phyloP scores from a whole-genome alignment of 2,888 invertebrate species.

The Crepidodera aurea region DNA sequence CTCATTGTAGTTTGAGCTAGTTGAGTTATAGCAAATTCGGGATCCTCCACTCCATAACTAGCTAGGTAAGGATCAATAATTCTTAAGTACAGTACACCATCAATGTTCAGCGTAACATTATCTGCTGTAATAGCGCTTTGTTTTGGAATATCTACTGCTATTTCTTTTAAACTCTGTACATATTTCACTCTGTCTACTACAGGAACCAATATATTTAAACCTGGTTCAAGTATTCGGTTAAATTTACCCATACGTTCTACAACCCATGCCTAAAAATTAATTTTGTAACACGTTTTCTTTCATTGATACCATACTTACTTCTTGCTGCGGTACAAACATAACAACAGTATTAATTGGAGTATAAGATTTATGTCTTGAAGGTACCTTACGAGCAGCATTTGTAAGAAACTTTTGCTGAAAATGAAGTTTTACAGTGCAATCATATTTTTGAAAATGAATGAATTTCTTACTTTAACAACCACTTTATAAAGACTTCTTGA shows the following conservation, averaged over 20 bases:
- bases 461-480: conserved; percentile 8
- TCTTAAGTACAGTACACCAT: conserved; percentile 95
- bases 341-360: conserved; percentile 91
- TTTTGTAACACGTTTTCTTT: conserved; percentile 1
- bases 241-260: conserved; percentile 99
- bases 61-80: conserved; percentile 93
- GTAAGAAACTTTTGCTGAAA: conserved; percentile 35
- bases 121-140: conserved; percentile 98
- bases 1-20: conserved; percentile 99
- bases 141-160: conserved; percentile 98
- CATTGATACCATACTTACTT: conserved; percentile 67
- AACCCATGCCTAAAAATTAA: conserved; percentile 83
- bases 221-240: conserved; percentile 91
- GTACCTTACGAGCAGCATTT: conserved; percentile 30
- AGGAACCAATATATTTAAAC: conserved; percentile 91
- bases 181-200: conserved; percentile 93
- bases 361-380: conserved; percentile 49
- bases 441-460: conserved; percentile 5
- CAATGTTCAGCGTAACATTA: conserved; percentile 95
- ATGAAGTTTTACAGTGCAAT: not conserved
- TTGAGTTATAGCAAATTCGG: conserved; percentile 98
- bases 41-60: conserved; percentile 98
- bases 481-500: conserved; percentile 21
- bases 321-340: conserved; percentile 99
- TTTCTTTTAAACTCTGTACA: conserved; percentile 98